Evolutionary conservation across 2,113 vertebrate species (phyloP).

Genomic region (Macaca mulatta): DNA sequence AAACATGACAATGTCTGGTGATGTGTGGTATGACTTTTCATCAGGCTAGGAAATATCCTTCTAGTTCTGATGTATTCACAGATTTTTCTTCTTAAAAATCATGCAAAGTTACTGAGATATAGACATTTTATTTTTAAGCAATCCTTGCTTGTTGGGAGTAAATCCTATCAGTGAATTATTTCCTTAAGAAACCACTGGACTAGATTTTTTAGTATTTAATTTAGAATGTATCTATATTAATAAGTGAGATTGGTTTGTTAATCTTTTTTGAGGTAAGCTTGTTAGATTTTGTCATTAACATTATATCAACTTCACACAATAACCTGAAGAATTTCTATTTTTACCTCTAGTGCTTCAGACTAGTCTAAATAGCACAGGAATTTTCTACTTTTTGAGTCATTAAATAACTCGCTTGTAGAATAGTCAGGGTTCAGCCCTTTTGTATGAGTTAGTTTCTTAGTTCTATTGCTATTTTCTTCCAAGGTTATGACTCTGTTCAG

Average conservation of each 20-base stretch:
- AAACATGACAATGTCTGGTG: not conserved
- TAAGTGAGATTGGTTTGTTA: not conserved
- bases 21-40: not conserved
- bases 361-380: not conserved
- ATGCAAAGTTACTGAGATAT: not conserved
- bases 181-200: not conserved
- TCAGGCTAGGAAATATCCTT: not conserved
- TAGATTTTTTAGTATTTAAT: not conserved
- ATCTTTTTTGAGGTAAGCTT: not conserved
- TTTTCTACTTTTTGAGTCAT: not conserved
- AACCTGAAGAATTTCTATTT: not conserved
- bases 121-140: slow-evolving; percentile 7
- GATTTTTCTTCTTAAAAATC: not conserved
- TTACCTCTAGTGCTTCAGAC: not conserved
- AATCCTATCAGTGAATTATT: not conserved
- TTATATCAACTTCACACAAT: not conserved
- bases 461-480: not conserved
- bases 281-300: not conserved
- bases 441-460: not conserved
- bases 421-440: not conserved
- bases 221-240: not conserved
- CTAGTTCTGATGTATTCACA: not conserved
- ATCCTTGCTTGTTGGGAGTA: not conserved
- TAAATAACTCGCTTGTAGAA: not conserved
- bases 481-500: not conserved